A percentile compares a stretch with the other conserved stretches of the same genome.
phyloP scores from a whole-genome alignment of 2,888 invertebrate genomes.

The Chironomus riparius region DNA sequence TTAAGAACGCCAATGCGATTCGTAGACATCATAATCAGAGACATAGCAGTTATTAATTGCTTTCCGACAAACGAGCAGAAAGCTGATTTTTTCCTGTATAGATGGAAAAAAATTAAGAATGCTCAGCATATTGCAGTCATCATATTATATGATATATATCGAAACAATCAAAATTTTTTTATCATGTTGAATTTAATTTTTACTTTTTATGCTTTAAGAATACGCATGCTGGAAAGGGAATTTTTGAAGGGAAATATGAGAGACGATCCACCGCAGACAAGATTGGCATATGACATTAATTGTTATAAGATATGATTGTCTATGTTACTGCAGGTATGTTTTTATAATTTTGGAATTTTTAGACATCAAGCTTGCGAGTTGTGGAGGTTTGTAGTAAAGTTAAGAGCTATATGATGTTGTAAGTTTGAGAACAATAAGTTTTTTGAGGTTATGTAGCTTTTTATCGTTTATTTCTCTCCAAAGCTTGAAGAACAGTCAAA shows the following conservation, averaged over 20 bases:
- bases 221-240: background rate
- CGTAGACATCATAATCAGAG: constrained; percentile 25
- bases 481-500: too few relatives aligned
- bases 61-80: constrained; percentile 12
- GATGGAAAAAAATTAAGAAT: too few relatives aligned
- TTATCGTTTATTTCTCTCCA: too few relatives aligned
- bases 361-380: background rate
- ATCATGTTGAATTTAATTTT: background rate
- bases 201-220: background rate
- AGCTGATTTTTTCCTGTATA: too few relatives aligned
- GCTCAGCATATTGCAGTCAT: background rate
- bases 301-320: too few relatives aligned
- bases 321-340: too few relatives aligned
- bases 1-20: background rate
- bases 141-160: background rate
- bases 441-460: too few relatives aligned
- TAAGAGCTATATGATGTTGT: too few relatives aligned
- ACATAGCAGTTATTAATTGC: constrained; percentile 16
- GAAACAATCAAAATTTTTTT: constrained; percentile 23
- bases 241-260: background rate
- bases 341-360: background rate
- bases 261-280: background rate
- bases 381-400: too few relatives aligned
- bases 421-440: too few relatives aligned
- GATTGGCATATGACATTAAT: background rate